Percentiles rank a stretch among this genome's conserved stretches.
Evolutionary conservation across 2,113 vertebrate species (phyloP).

Genomic region (Ondatra zibethicus): DNA sequence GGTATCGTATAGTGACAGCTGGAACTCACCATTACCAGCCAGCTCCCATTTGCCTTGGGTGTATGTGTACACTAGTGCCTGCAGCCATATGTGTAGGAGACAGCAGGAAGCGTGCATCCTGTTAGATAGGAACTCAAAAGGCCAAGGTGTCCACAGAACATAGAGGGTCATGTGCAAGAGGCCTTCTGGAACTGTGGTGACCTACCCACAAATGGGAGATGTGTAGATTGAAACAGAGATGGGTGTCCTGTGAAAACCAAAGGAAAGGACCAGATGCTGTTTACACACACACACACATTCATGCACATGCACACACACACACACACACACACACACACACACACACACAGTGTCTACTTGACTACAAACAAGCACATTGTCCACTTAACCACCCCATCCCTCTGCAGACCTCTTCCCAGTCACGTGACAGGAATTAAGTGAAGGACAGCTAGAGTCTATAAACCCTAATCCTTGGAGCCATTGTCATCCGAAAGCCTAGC

Average conservation of each 20-base stretch:
- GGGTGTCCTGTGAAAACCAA: not conserved
- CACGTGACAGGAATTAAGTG: not conserved
- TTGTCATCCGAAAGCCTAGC: not conserved
- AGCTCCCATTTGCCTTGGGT: not conserved
- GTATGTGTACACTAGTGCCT: not conserved
- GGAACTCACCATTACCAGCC: not conserved
- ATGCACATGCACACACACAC: not conserved
- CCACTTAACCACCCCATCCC: not conserved
- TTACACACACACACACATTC: not conserved
- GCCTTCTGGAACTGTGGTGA: not conserved
- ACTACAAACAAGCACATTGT: fast-evolving
- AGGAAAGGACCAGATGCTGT: not conserved
- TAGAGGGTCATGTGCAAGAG: not conserved
- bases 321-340: not conserved
- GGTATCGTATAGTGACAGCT: not conserved
- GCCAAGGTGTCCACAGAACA: fast-evolving
- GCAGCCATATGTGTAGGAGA: not conserved
- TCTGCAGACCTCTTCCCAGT: not conserved
- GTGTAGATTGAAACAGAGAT: not conserved
- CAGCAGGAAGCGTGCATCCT: not conserved
- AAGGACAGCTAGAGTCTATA: not conserved
- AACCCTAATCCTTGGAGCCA: not conserved
- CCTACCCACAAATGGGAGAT: not conserved
- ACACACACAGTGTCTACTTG: too few relatives aligned
- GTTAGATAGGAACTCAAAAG: not conserved